Conservation (phyloP, 35 echinoderm and acorn worm species). For the Ophiothrix spiculata region DNA sequence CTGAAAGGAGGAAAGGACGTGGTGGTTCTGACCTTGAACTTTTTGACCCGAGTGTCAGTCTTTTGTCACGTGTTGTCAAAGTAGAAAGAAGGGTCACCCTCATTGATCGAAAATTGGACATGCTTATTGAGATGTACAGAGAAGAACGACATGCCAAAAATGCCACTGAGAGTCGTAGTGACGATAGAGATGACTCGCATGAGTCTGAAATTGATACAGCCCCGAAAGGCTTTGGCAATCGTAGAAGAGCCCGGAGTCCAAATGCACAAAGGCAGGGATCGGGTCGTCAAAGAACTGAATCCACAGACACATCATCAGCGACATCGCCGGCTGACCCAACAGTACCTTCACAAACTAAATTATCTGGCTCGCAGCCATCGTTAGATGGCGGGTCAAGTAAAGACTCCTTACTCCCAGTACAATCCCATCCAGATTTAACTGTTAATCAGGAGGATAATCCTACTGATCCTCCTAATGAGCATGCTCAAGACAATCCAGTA, state of each 20-base stretch:
- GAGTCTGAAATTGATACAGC: constrained; percentile 46
- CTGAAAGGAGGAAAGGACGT: constrained; percentile 63
- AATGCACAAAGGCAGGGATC: constrained; percentile 46
- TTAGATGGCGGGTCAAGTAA: not conserved
- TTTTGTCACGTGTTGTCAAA: constrained; percentile 82
- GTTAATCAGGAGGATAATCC: too few relatives aligned
- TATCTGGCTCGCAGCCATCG: not conserved
- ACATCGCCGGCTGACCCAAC: constrained; percentile 67
- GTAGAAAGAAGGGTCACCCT: constrained; percentile 90
- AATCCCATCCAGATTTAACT: not conserved
- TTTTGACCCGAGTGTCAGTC: constrained; percentile 80
- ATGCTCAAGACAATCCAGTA: too few relatives aligned
- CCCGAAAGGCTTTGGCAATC: constrained; percentile 56
- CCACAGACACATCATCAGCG: constrained; percentile 72
- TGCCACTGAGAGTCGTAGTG: constrained; percentile 18
- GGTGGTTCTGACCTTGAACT: constrained; percentile 73
- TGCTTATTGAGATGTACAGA: constrained; percentile 97
- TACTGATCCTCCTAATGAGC: too few relatives aligned
- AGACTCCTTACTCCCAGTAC: not conserved
- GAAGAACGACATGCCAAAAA: constrained; percentile 86
- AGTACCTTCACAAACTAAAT: not conserved
- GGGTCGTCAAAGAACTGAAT: constrained; percentile 35
- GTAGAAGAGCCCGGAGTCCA: constrained; percentile 65
- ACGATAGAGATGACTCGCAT: constrained; percentile 50
- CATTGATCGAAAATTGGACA: constrained; percentile 93